Evolutionary conservation across 2,113 vertebrate species (phyloP), one percentile per base, ranked within the genome.

Genomic region (Clarias gariepinus): DNA sequence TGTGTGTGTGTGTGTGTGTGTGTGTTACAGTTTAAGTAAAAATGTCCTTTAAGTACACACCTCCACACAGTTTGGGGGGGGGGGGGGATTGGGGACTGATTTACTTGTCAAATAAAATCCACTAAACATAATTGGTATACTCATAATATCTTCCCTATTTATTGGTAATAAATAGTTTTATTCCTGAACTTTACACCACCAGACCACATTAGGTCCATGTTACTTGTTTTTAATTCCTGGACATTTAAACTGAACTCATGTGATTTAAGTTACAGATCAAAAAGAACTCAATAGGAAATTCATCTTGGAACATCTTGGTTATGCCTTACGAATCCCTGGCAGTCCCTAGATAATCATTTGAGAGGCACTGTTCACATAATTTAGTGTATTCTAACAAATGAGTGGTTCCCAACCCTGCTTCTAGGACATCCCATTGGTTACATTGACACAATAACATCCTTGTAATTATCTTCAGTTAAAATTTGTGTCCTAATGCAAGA

Each of bases 1-100:
- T 84, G 71, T 77, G 30, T 52, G 21, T 63, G 84, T 86, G 64
- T 77, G 74, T 86, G 41, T 86, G 77, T 81, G 64, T 77, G 74
- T 86, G 47, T 86, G 77, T 81, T 71, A 55, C 16, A 60, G 23
- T 10, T 28, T 86, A 23, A 86, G 68, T 41, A 81, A 60, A 11
- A 55, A 18, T 66, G 36, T 73, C 78, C 78, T 55, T 71, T 53
- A 78, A 85, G 60, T 74, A 21, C 58, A 78, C 63, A 80, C 63
- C 78, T 77, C 77, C 84, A 68, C 47, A 47, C 85, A 81, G 64
- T 41, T 41, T 6, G 41, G 4, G 4, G 41, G 41, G 41, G 36
- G 36, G 36, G 3, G 36, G 2, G 36, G 36, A 3, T 2, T 36
- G 36, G 36, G 36, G n/a, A 78, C 25, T 53, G 9, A 21, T 74